phyloP scores from a whole-genome alignment of 2,888 invertebrate species.

The Candidula unifasciata region DNA sequence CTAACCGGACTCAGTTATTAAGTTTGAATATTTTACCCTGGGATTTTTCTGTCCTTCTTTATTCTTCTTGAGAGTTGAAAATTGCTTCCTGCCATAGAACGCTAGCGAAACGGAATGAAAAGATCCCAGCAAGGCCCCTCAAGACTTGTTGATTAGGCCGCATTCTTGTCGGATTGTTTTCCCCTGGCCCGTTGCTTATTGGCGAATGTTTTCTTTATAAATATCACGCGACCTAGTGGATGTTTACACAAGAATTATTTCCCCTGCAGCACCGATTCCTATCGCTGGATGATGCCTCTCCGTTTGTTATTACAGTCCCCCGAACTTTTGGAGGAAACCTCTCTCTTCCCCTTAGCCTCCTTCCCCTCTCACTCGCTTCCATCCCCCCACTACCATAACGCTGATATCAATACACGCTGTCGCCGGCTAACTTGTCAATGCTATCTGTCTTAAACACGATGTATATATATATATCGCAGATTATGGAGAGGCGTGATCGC shows the following conservation, averaged over 20 bases:
- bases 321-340: neutral
- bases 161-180: slow-evolving; percentile 1
- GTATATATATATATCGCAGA: too few relatives aligned
- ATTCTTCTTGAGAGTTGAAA: neutral
- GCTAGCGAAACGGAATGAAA: too few relatives aligned
- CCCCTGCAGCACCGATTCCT: neutral
- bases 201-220: neutral
- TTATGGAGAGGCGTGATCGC: too few relatives aligned
- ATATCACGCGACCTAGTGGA: neutral
- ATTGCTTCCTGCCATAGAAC: too few relatives aligned
- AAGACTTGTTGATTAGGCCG: slow-evolving; percentile 5
- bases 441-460: too few relatives aligned
- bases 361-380: too few relatives aligned
- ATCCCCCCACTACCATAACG: too few relatives aligned
- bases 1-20: neutral
- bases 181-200: neutral
- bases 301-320: neutral
- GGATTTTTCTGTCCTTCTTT: neutral
- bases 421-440: too few relatives aligned
- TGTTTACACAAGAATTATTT: slow-evolving; percentile 15
- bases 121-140: neutral
- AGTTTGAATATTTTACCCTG: slow-evolving; percentile 6
- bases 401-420: too few relatives aligned
- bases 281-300: neutral
- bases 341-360: too few relatives aligned